A percentile compares a stretch with the other conserved stretches of the same genome.
These are phyloP conservation scores for Holothuria scabra DNA, from an alignment of 53 echinoderm and acorn worm genomes.

Conservation along the genomic window DNA sequence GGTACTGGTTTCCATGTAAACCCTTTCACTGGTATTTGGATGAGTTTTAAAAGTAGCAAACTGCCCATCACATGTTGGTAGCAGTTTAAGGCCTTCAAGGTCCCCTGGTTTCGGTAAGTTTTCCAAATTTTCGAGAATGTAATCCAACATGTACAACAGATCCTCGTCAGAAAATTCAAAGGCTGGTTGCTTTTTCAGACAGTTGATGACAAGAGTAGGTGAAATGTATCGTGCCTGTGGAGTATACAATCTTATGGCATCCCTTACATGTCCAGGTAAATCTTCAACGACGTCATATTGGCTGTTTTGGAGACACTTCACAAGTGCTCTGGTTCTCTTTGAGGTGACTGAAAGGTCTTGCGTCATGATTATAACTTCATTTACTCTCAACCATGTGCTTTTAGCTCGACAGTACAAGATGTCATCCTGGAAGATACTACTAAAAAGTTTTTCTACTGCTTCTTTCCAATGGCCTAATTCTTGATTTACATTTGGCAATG, in stretches of 20 bases:
- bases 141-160: not conserved
- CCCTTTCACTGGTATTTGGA: not conserved
- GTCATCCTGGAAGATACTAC: not conserved
- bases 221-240: not conserved
- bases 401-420: not conserved
- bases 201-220: not conserved
- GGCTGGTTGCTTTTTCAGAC: not conserved
- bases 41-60: not conserved
- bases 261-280: constrained; percentile 11
- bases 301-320: constrained; percentile 12
- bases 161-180: not conserved
- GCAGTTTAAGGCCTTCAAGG: not conserved
- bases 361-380: constrained; percentile 7
- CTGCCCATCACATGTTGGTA: constrained; percentile 2
- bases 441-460: constrained; percentile 6
- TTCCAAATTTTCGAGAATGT: not conserved
- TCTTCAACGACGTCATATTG: not conserved
- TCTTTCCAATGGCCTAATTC: constrained; percentile 24
- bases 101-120: not conserved
- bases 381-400: not conserved
- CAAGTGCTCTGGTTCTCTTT: not conserved
- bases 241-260: not conserved
- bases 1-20: not conserved
- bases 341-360: no score
- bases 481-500: constrained; percentile 1